Conservation (phyloP, 2,888 invertebrate species). For the Neoscelio sp. region DNA sequence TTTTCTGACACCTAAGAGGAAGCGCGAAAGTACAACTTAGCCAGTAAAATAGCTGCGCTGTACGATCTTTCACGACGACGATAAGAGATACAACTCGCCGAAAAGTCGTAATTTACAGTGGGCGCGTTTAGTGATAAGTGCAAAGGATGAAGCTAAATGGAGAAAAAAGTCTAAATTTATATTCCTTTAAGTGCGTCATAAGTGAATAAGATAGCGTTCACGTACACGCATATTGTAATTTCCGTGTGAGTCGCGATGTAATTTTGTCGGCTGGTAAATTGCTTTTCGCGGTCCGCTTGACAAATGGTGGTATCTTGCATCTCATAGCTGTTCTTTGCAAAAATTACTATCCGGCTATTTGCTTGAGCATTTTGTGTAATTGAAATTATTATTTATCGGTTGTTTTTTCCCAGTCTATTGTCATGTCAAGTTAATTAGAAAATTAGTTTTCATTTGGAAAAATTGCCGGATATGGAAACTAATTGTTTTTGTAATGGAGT, state of each 20-base stretch:
- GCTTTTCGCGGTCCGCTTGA: constrained; percentile 47
- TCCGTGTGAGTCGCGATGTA: constrained; percentile 15
- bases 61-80: constrained; percentile 58
- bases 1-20: constrained; percentile 56
- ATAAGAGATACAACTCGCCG: constrained; percentile 65
- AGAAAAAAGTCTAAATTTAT: constrained; percentile 14
- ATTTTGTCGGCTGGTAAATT: constrained; percentile 54
- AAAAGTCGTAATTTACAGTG: constrained; percentile 65
- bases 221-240: constrained; percentile 32
- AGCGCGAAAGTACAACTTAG: constrained; percentile 48
- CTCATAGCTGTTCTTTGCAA: constrained; percentile 24
- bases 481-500: constrained; percentile 16
- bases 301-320: constrained; percentile 38
- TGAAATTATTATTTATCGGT: constrained; percentile 52
- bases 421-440: constrained; percentile 8
- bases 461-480: background rate
- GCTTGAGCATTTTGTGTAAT: constrained; percentile 36
- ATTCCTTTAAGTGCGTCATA: constrained; percentile 27
- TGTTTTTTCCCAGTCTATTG: constrained; percentile 16
- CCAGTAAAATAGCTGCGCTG: constrained; percentile 59
- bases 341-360: constrained; percentile 21
- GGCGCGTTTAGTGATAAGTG: constrained; percentile 50
- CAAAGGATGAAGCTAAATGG: constrained; percentile 33
- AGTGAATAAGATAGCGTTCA: constrained; percentile 23
- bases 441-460: constrained; percentile 25